These are phyloP conservation scores for Drosophila triauraria DNA, from an alignment of 1,140 invertebrate genomes.

Conservation along the genomic window DNA sequence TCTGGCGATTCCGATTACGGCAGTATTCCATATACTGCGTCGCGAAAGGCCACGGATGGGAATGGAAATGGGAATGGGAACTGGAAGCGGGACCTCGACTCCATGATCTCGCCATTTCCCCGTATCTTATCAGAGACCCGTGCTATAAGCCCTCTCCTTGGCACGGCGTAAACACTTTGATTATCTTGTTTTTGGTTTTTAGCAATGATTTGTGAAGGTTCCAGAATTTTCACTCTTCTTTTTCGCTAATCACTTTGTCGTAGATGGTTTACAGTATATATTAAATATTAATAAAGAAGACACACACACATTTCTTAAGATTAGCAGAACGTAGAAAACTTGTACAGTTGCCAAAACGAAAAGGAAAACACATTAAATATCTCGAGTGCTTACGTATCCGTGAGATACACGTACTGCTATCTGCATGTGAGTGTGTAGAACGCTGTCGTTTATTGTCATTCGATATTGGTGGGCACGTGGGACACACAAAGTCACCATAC, in stretches of 20 bases:
- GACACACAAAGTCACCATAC: constrained; percentile 15
- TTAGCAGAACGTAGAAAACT: constrained; percentile 51
- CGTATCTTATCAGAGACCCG: constrained; percentile 38
- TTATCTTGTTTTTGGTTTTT: constrained; percentile 55
- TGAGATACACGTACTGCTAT: constrained; percentile 20
- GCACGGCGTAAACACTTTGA: constrained; percentile 51
- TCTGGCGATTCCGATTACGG: constrained; percentile 10
- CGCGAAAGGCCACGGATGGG: constrained; percentile 25
- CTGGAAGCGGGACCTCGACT: constrained; percentile 6
- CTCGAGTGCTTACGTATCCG: constrained; percentile 31
- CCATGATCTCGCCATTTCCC: constrained; percentile 33
- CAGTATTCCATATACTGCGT: constrained; percentile 10
- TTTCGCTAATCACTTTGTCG: constrained; percentile 24
- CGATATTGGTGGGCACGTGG: constrained; percentile 46
- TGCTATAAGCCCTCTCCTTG: constrained; percentile 38
- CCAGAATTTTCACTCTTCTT: constrained; percentile 53
- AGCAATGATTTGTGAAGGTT: constrained; percentile 48
- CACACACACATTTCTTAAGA: constrained; percentile 35
- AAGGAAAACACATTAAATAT: constrained; percentile 36
- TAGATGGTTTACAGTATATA: constrained; percentile 38
- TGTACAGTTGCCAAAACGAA: constrained; percentile 75
- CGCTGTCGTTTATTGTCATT: constrained; percentile 49
- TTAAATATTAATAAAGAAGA: constrained; percentile 27
- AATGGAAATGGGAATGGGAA: constrained; percentile 20
- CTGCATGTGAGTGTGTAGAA: neutral